Evolutionary conservation across 1,140 invertebrate genomes (phyloP).

Genomic region (Lepidostoma basale): DNA sequence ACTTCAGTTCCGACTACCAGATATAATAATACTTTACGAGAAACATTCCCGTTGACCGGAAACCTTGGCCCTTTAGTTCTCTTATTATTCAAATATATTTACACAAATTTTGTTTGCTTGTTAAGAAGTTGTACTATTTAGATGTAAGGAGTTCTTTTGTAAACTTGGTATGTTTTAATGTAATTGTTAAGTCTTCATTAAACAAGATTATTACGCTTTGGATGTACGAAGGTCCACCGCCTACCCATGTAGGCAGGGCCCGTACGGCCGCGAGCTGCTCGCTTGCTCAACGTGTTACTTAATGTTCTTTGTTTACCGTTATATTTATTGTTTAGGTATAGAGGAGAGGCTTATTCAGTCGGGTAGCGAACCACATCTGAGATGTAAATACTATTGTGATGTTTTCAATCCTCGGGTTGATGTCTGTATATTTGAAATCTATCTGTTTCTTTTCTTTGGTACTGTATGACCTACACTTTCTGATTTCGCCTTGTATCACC

Average conservation of each 20-base stretch:
- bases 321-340: conserved; percentile 28
- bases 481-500: conserved; percentile 26
- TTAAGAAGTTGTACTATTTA: conserved; percentile 1
- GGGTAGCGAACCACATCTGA: conserved; percentile 10
- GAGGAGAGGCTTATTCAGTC: conserved; percentile 13
- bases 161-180: conserved; percentile 14
- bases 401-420: conserved; percentile 15
- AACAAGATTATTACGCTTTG: conserved; percentile 17
- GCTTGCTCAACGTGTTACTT: conserved; percentile 28
- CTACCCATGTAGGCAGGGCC: too few relatives aligned
- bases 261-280: neutral
- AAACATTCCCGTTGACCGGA: conserved; percentile 17
- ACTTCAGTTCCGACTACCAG: neutral
- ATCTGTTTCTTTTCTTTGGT: conserved; percentile 13
- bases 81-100: conserved; percentile 9
- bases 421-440: conserved; percentile 4
- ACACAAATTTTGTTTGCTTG: neutral
- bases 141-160: conserved; percentile 4
- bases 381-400: conserved; percentile 24
- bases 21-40: neutral
- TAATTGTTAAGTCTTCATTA: conserved; percentile 13
- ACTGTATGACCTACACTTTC: conserved; percentile 12
- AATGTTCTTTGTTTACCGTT: conserved; percentile 19
- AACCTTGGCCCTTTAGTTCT: neutral
- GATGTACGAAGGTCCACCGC: conserved; percentile 21